Conservation (phyloP, 2,888 invertebrate species). For the Nymphalis polychloros region DNA sequence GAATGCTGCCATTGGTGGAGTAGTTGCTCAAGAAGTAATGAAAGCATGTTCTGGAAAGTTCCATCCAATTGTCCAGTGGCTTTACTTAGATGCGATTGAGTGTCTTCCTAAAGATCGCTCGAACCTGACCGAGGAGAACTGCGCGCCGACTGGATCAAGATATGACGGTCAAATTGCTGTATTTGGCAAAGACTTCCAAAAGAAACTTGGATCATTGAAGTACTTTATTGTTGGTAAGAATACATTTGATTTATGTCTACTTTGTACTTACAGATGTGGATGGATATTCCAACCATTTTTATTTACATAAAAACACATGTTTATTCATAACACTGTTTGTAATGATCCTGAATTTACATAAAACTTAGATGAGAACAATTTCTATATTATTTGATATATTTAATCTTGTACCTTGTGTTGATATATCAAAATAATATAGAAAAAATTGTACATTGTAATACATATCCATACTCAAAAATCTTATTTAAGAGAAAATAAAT, state of each 20-base stretch:
- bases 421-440: no score
- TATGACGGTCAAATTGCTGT: constrained; percentile 96
- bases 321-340: background rate
- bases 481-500: no score
- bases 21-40: constrained; percentile 99
- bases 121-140: constrained; percentile 86
- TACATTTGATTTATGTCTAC: background rate
- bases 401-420: no score
- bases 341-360: no score
- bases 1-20: constrained; percentile 96
- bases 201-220: constrained; percentile 89
- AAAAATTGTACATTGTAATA: no score
- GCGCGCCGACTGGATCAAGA: constrained; percentile 86
- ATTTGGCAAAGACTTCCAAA: constrained; percentile 95
- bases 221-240: constrained; percentile 87
- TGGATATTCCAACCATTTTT: no score
- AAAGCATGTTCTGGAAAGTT: constrained; percentile 99
- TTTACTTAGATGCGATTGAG: constrained; percentile 98
- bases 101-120: constrained; percentile 89
- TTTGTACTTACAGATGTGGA: no score
- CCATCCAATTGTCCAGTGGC: constrained; percentile 94
- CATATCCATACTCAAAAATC: no score
- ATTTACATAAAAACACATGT: background rate
- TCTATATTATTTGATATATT: no score
- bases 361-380: no score